Percentiles rank a stretch among this genome's conserved stretches.
Conservation (phyloP, 2,797 vertebrate genomes). For the Crenuchus spilurus region DNA sequence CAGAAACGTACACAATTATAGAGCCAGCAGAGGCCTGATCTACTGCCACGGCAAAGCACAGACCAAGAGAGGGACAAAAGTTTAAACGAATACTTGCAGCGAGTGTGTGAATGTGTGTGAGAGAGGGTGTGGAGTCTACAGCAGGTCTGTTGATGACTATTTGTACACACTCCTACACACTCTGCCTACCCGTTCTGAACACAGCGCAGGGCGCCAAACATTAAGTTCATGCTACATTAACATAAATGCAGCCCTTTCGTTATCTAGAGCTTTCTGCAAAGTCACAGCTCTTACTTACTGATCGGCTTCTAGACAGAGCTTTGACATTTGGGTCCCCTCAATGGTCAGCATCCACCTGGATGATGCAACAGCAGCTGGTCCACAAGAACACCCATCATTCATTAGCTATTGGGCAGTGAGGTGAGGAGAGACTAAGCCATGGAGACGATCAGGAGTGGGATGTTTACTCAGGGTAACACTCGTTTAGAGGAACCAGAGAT, state of each 20-base stretch:
- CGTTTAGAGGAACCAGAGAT: too few relatives aligned
- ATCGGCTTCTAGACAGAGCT: too few relatives aligned
- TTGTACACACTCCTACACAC: conserved; percentile 39
- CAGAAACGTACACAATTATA: conserved; percentile 44
- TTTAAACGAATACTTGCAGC: not conserved
- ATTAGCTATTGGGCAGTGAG: too few relatives aligned
- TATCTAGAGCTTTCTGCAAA: too few relatives aligned
- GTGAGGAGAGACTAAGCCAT: too few relatives aligned
- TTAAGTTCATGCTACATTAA: conserved; percentile 25
- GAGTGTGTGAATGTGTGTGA: not conserved
- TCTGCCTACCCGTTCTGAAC: conserved; percentile 21
- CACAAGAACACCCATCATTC: too few relatives aligned
- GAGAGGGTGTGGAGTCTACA: conserved; percentile 9
- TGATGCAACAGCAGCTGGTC: too few relatives aligned
- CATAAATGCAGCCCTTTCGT: conserved; percentile 35
- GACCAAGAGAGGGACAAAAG: not conserved
- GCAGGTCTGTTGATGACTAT: conserved; percentile 24
- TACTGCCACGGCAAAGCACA: not conserved
- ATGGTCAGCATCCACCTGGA: too few relatives aligned
- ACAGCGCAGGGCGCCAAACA: conserved; percentile 9
- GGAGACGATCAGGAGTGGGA: too few relatives aligned
- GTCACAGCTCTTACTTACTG: too few relatives aligned
- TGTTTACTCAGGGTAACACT: too few relatives aligned
- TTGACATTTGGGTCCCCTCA: too few relatives aligned
- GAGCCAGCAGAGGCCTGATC: conserved; percentile 42